Evolutionary conservation across 2,113 vertebrate species (phyloP), one percentile per base, ranked within the genome.

Genomic region (Rostratula benghalensis): DNA sequence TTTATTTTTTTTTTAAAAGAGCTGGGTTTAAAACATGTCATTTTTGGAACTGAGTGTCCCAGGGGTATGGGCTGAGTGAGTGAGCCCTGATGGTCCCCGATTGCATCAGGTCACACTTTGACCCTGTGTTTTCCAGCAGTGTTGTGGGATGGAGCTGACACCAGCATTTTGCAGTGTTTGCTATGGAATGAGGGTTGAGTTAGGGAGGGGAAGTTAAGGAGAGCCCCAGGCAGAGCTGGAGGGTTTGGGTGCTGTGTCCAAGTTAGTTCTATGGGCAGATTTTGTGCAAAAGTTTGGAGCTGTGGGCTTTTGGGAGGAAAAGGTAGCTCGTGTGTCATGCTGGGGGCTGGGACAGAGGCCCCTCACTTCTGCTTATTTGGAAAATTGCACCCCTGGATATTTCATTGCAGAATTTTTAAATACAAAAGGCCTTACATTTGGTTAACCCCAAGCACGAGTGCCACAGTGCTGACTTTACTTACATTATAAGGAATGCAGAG

Each of bases 321-420:
- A 35, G 48, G 11, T 2, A 6, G 35, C 37, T 93, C 0, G 1
- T 1, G 1, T 9, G 20, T 35, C 8, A 5, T 0, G 3, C 53
- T 1, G 11, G 31, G 31, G 31, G 37, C 14, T 6, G n/a, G 54
- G 37, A 22, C 12, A 0, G 1, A 43, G 51, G 59, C 43, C 31
- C 48, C 65, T 70, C 70, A 3, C 11, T 31, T 21, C n/a, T 33
- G 6, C 30, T 41, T 18, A 14, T 31, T 20, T 48, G 73, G 39
- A 11, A 51, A 60, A 24, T 20, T 3, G 48, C 77, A 64, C 65
- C 84, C 45, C 73, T 73, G 87, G 81, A 3, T 61, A 5, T 82
- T 80, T 83, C 16, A 20, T 9, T 31, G 74, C 77, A 10, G 83
- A 43, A 1, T 11, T 67, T 70, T 37, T 31, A 13, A 39, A 24